Evolutionary conservation across 2,888 invertebrate genomes (phyloP).

Genomic region (Ametastegia equiseti): DNA sequence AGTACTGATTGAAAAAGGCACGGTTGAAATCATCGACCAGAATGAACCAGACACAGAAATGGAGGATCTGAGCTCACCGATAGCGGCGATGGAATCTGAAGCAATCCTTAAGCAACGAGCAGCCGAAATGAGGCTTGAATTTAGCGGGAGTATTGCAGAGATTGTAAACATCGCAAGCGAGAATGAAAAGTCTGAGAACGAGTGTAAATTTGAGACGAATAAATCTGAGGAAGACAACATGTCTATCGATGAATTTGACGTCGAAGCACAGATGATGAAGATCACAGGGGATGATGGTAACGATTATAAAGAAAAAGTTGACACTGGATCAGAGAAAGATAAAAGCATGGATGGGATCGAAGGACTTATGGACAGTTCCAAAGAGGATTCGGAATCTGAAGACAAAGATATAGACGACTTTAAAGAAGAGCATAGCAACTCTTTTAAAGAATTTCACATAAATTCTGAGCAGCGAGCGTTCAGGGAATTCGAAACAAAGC

Average conservation of each 20-base stretch:
- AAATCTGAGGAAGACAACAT: constrained; percentile 63
- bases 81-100: constrained; percentile 74
- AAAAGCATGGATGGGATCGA: constrained; percentile 72
- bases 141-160: constrained; percentile 65
- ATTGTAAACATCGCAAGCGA: constrained; percentile 60
- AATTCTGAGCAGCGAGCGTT: constrained; percentile 61
- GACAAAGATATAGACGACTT: constrained; percentile 63
- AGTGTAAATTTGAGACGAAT: constrained; percentile 51
- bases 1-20: constrained; percentile 62
- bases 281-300: constrained; percentile 73
- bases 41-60: constrained; percentile 70
- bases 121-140: constrained; percentile 76
- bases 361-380: constrained; percentile 73
- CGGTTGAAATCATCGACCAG: constrained; percentile 74
- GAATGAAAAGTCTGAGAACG: constrained; percentile 63
- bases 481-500: constrained; percentile 61
- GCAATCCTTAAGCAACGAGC: constrained; percentile 75
- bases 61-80: constrained; percentile 75
- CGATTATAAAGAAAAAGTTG: constrained; percentile 71
- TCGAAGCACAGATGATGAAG: constrained; percentile 74
- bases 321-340: constrained; percentile 67
- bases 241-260: constrained; percentile 73
- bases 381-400: constrained; percentile 71
- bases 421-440: constrained; percentile 55
- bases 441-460: constrained; percentile 51